These are phyloP conservation scores for Aspiorhynchus laticeps DNA, from an alignment of 2,113 vertebrate species.

Conservation along the genomic window DNA sequence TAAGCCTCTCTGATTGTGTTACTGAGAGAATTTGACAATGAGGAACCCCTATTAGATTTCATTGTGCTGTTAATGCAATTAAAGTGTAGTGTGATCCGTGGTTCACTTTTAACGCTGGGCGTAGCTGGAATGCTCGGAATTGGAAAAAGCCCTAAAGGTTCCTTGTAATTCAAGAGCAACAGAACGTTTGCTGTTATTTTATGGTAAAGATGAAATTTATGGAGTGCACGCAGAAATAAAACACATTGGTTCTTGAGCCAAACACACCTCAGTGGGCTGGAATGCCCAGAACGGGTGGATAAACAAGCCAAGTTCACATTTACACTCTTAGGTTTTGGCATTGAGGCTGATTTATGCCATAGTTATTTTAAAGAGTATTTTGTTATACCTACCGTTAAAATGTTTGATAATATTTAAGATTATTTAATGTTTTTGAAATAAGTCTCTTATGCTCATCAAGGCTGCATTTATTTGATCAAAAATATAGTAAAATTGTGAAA, in stretches of 20 bases:
- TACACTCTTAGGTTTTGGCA: background rate
- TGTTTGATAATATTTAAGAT: background rate
- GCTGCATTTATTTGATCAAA: background rate
- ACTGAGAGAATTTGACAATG: background rate
- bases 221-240: background rate
- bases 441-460: background rate
- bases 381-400: background rate
- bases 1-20: background rate
- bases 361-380: background rate
- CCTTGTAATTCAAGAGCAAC: constrained; percentile 22
- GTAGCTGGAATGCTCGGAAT: constrained; percentile 12
- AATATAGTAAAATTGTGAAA: background rate
- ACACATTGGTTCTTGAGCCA: background rate
- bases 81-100: background rate
- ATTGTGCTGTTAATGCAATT: constrained; percentile 5
- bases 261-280: background rate
- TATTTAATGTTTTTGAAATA: background rate
- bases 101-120: background rate
- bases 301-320: background rate
- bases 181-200: constrained; percentile 24
- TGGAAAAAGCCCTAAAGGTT: constrained; percentile 26
- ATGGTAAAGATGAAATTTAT: constrained; percentile 14
- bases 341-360: background rate
- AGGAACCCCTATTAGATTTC: background rate
- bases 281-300: background rate